Conservation (phyloP, 2,888 invertebrate species). For the Nycteola revayana region DNA sequence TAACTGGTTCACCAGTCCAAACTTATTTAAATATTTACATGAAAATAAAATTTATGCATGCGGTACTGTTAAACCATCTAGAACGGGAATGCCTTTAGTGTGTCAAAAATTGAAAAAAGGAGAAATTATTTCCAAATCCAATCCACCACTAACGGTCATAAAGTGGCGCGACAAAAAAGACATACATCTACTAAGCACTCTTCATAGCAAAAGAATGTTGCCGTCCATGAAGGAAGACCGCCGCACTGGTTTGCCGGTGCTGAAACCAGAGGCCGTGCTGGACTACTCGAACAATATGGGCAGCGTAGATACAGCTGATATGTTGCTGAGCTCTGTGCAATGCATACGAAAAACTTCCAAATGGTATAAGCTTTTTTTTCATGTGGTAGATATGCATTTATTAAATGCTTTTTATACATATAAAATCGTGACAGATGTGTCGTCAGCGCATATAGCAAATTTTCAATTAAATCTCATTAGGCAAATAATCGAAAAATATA, state of each 20-base stretch:
- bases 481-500: conserved; percentile 15
- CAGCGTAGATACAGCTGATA: conserved; percentile 20
- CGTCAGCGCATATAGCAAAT: conserved; percentile 10
- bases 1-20: conserved; percentile 24
- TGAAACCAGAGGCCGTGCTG: conserved; percentile 19
- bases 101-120: conserved; percentile 9
- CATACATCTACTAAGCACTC: conserved; percentile 17
- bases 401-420: conserved; percentile 11
- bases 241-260: conserved; percentile 14
- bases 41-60: conserved; percentile 19
- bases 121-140: conserved; percentile 11
- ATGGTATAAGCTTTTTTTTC: conserved; percentile 19
- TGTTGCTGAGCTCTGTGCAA: conserved; percentile 17
- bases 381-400: conserved; percentile 15
- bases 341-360: conserved; percentile 18
- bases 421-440: conserved; percentile 6
- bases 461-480: conserved; percentile 12
- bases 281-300: conserved; percentile 23
- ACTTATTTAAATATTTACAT: conserved; percentile 16
- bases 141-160: conserved; percentile 18
- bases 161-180: conserved; percentile 27
- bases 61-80: conserved; percentile 19
- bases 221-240: conserved; percentile 16
- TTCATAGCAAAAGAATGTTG: conserved; percentile 14
- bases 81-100: conserved; percentile 19